Conservation (phyloP, 2,888 invertebrate species). For the Drosophila seclusa region DNA sequence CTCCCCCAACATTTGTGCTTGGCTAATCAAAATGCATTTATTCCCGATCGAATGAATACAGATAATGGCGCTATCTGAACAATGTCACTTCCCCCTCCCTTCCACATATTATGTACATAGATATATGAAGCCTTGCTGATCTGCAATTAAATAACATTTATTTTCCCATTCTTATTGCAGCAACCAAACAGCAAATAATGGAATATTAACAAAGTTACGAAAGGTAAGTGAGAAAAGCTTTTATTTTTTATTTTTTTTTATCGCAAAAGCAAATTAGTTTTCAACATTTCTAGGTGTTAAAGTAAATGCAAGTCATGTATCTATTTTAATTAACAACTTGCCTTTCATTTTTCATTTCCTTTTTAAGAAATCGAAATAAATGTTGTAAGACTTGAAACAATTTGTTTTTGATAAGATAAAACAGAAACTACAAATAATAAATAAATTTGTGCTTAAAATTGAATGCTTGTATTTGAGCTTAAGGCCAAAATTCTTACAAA, state of each 20-base stretch:
- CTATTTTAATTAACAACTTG: background rate
- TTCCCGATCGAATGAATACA: slow-evolving; percentile 36
- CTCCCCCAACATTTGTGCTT: slow-evolving; percentile 16
- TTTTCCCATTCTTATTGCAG: slow-evolving; percentile 60
- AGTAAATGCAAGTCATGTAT: background rate
- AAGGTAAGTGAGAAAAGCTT: slow-evolving; percentile 50
- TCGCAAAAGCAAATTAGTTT: background rate
- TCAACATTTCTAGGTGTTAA: background rate
- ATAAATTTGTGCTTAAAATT: background rate
- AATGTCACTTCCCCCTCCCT: slow-evolving; percentile 19
- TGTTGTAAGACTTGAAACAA: background rate
- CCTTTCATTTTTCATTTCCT: background rate
- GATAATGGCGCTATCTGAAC: slow-evolving; percentile 30
- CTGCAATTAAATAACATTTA: slow-evolving; percentile 40
- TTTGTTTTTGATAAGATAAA: background rate
- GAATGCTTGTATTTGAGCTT: background rate
- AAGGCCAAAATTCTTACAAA: background rate
- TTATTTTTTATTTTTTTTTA: background rate
- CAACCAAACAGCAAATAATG: slow-evolving; percentile 67
- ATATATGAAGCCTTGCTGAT: slow-evolving; percentile 19
- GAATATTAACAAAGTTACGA: slow-evolving; percentile 67
- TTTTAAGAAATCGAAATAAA: background rate
- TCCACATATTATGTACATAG: slow-evolving; percentile 12
- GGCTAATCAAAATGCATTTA: slow-evolving; percentile 21
- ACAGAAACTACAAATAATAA: background rate